phyloP scores from a whole-genome alignment of 2,113 vertebrate species.

The Pyxicephalus adspersus region DNA sequence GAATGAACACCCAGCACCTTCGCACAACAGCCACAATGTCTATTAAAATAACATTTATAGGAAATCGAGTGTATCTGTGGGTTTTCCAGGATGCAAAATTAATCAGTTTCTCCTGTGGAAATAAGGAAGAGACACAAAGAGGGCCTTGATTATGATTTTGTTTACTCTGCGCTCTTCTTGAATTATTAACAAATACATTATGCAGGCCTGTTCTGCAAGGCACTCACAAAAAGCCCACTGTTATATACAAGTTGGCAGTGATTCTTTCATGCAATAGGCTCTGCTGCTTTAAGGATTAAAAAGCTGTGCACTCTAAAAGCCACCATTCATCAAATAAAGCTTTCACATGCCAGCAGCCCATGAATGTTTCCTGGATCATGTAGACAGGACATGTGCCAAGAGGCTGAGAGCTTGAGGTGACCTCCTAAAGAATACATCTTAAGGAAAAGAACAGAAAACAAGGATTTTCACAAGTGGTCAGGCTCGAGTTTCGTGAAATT shows the following conservation, averaged over 20 bases:
- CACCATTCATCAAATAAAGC: slow-evolving; percentile 53
- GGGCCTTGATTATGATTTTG: slow-evolving; percentile 36
- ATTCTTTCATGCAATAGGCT: slow-evolving; percentile 31
- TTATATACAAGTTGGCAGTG: slow-evolving; percentile 10
- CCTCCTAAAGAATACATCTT: slow-evolving; percentile 29
- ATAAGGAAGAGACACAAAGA: slow-evolving; percentile 22
- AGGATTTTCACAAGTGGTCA: not conserved
- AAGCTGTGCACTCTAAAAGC: slow-evolving; percentile 45
- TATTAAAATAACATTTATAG: not conserved
- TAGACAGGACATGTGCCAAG: slow-evolving; percentile 36
- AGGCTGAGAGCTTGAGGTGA: slow-evolving; percentile 19
- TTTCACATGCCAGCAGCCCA: slow-evolving; percentile 38
- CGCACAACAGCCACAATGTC: too few relatives aligned
- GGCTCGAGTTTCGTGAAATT: not conserved
- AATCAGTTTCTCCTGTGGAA: slow-evolving; percentile 14
- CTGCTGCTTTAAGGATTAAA: slow-evolving; percentile 52
- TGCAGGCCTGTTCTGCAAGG: slow-evolving; percentile 6
- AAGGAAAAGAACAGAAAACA: not conserved
- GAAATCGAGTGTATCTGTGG: not conserved
- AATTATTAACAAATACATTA: slow-evolving; percentile 54
- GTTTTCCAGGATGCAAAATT: slow-evolving; percentile 11
- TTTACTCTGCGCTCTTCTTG: slow-evolving; percentile 36
- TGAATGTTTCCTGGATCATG: slow-evolving; percentile 49
- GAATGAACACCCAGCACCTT: too few relatives aligned
- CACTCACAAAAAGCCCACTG: slow-evolving; percentile 43